Percentiles rank a stretch among this genome's conserved stretches.
These are phyloP conservation scores for Caenorhabditis macrosperma DNA, from an alignment of 2,888 invertebrate genomes.

Conservation along the genomic window DNA sequence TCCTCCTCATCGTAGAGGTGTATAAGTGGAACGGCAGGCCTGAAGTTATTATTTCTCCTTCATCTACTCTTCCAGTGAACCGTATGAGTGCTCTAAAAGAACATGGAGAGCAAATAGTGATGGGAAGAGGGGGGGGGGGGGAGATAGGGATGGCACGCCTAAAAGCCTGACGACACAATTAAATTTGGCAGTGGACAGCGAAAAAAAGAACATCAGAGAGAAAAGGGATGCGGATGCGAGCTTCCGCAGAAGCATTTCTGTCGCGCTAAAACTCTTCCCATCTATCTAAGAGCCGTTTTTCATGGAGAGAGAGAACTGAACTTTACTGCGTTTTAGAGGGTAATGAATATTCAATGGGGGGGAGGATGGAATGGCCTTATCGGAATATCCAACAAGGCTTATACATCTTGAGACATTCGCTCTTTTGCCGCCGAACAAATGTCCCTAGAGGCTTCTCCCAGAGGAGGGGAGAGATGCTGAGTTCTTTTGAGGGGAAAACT, in stretches of 20 bases:
- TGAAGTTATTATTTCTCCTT: conserved; percentile 28
- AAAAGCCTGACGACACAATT: conserved; percentile 33
- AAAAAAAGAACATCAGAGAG: conserved; percentile 42
- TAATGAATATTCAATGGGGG: conserved; percentile 30
- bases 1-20: neutral
- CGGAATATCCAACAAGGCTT: neutral
- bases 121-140: neutral
- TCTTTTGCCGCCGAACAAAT: neutral
- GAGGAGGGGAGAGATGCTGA: conserved; percentile 2
- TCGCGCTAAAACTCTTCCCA: no score
- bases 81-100: conserved; percentile 5
- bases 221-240: no score
- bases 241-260: no score
- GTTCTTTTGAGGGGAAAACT: conserved; percentile 5
- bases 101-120: neutral
- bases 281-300: no score
- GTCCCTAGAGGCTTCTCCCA: conserved; percentile 10
- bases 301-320: no score
- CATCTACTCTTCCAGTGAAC: no score
- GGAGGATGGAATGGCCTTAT: conserved; percentile 12
- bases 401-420: neutral
- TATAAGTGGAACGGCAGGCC: conserved; percentile 32
- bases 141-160: neutral
- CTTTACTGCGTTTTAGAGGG: no score
- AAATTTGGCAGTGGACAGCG: conserved; percentile 30